Base-by-base conservation (phyloP, 2,888 invertebrate genomes). In the Panzeria rudis region DNA sequence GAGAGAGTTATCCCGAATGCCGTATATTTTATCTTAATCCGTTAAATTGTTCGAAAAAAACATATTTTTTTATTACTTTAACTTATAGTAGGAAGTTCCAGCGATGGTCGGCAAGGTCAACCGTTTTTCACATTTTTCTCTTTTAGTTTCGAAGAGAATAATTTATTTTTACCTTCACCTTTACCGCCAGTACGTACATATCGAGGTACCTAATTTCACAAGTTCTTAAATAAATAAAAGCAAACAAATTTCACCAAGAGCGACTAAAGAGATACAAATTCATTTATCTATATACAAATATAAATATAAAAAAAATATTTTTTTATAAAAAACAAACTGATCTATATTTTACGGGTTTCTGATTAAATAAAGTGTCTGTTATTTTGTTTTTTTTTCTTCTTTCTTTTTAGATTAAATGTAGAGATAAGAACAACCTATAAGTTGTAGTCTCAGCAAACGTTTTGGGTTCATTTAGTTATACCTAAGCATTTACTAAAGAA, bases 381-480 rank as follows among this genome's bases (percentile, higher is more conserved):
- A 62, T 76, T 41, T 41, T 59, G 56, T 76, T 41, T 41, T 64
- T 66, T 47, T 5, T 17, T 35, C 41, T 17, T 61, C 15, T 25
- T 35, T 77, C 5, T 20, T 68, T 76, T 61, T 23, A 73, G 82
- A 78, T 82, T 82, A n/a, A 59, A 20, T 56, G 17, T 29, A 35
- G 23, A 75, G 85, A 85, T 85, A 85, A 85, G 64, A 73, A 23
- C 6, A 69, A 71, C 56, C 62, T 78, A 78, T 75, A 82, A 78
- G 84, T 78, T 68, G n/a, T 64, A 56, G 50, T 56, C 61, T 82
- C 75, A 62, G 59, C 68, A 64, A 59, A 52, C 35, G 54, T 56
- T 62, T 79, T 52, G 50, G 32, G 64, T 69, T 78, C 82, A 85
- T 75, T 85, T 82, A 82, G 85, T 85, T 15, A 69, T 75, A 73